A percentile compares a stretch with the other conserved stretches of the same genome.
These are phyloP conservation scores for Scleropages formosus DNA, from an alignment of 2,797 vertebrate genomes.

Conservation along the genomic window DNA sequence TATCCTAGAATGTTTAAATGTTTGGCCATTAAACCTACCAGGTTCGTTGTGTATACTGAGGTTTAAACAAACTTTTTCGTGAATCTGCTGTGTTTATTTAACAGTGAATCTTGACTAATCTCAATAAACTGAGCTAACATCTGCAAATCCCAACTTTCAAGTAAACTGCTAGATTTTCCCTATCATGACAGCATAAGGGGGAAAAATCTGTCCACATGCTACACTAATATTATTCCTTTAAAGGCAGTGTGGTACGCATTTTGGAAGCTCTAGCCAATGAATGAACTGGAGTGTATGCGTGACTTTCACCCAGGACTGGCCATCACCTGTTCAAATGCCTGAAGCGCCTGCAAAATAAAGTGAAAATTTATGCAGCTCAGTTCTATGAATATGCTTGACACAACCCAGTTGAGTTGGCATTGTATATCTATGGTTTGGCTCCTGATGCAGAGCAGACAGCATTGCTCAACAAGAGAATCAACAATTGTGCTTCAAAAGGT, in stretches of 20 bases:
- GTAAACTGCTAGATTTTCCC: neutral
- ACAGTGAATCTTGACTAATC: neutral
- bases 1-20: conserved; percentile 5
- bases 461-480: neutral
- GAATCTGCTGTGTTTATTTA: conserved; percentile 9
- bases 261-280: too few species aligned
- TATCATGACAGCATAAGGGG: neutral
- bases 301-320: too few species aligned
- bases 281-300: too few species aligned
- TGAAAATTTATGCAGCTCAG: too few species aligned
- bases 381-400: too few species aligned
- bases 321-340: too few species aligned
- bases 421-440: conserved; percentile 28
- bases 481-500: conserved; percentile 18
- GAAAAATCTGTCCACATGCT: neutral
- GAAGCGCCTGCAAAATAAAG: too few species aligned
- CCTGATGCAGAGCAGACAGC: conserved; percentile 23
- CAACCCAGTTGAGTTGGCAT: neutral
- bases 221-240: too few species aligned
- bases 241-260: too few species aligned
- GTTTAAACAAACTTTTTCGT: conserved; percentile 1
- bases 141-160: neutral
- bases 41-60: neutral
- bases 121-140: conserved; percentile 7
- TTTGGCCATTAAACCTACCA: neutral